Evolutionary conservation across 2,888 invertebrate species (phyloP).

Genomic region (Metalampra italica): DNA sequence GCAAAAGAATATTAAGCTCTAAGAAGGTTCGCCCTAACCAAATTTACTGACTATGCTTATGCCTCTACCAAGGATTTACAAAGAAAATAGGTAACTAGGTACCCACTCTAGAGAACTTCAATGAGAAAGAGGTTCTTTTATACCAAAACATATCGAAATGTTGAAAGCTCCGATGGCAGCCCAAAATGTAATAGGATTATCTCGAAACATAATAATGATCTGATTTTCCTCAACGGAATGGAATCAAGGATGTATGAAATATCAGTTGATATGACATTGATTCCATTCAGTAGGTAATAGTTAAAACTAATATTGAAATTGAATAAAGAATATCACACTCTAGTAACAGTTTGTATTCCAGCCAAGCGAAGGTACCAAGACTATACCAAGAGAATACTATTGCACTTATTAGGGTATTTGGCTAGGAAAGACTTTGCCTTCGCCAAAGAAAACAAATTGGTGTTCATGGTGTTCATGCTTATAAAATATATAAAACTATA

Average conservation of each 20-base stretch:
- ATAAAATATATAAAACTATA: too few relatives aligned
- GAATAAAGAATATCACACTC: too few relatives aligned
- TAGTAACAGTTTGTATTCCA: too few relatives aligned
- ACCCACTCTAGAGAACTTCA: neutral
- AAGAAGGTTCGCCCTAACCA: neutral
- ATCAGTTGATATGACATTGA: neutral
- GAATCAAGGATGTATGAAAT: neutral
- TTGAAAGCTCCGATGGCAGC: constrained; percentile 7
- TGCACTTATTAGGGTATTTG: too few relatives aligned
- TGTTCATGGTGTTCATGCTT: too few relatives aligned
- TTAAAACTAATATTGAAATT: too few relatives aligned
- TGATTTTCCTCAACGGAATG: constrained; percentile 38
- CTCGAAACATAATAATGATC: constrained; percentile 51
- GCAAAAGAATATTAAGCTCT: too few relatives aligned
- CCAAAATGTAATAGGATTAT: constrained; percentile 49
- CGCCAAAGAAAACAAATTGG: too few relatives aligned
- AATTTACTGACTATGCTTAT: neutral
- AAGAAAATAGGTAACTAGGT: neutral
- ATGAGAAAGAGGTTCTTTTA: neutral
- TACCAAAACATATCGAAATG: constrained; percentile 12
- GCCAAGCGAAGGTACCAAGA: too few relatives aligned
- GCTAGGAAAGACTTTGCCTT: too few relatives aligned
- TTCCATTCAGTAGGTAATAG: too few relatives aligned
- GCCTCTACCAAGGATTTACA: neutral
- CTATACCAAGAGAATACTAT: too few relatives aligned